phyloP scores from a whole-genome alignment of 2,113 vertebrate species.

The Phyllostomus hastatus region DNA sequence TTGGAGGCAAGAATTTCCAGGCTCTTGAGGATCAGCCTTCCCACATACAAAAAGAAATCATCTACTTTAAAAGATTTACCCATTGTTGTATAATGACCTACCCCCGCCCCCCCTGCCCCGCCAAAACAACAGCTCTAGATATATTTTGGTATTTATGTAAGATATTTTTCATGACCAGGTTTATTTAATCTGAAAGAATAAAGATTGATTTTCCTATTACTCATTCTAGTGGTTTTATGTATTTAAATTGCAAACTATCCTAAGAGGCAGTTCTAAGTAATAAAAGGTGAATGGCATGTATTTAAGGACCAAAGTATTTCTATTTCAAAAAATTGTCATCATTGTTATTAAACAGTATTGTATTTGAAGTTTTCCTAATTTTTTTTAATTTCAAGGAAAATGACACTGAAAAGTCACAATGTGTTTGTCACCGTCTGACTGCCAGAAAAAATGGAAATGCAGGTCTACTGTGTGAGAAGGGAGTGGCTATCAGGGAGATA shows the following conservation, averaged over 20 bases:
- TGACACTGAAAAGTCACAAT: neutral
- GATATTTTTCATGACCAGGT: constrained; percentile 8
- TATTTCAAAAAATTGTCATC: constrained; percentile 17
- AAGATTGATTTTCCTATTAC: constrained; percentile 45
- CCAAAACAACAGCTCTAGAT: neutral
- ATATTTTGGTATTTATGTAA: constrained; percentile 17
- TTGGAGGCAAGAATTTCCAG: neutral
- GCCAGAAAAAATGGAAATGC: neutral
- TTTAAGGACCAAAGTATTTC: constrained; percentile 30
- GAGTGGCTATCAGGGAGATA: neutral
- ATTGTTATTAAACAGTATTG: neutral
- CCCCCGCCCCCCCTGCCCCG: no score
- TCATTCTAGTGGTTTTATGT: constrained; percentile 46
- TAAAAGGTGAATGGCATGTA: constrained; percentile 51
- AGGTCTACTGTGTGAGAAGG: neutral
- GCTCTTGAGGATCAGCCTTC: neutral
- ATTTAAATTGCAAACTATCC: constrained; percentile 51
- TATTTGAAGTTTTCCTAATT: neutral
- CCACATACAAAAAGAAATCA: neutral
- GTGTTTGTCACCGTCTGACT: neutral
- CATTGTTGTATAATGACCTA: neutral
- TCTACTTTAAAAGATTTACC: constrained; percentile 19
- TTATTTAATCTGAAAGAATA: constrained; percentile 51
- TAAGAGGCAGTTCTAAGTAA: constrained; percentile 44
- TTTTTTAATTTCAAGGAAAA: constrained; percentile 6